A percentile compares a stretch with the other conserved stretches of the same genome.
Evolutionary conservation across 2,113 vertebrate species (phyloP).

Genomic region (Pollimyrus isidori): DNA sequence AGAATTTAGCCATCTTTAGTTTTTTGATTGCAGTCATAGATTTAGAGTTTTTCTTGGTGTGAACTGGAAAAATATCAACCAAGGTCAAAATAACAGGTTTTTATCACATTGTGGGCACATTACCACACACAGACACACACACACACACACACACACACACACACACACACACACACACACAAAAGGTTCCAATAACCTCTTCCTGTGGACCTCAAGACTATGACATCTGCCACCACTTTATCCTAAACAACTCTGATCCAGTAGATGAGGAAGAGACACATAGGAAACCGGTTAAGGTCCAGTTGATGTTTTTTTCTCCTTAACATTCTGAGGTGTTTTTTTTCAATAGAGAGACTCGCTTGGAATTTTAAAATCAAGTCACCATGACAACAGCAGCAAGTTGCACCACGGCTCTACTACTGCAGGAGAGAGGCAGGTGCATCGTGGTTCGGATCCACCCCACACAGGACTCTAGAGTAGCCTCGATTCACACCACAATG

Average conservation of each 20-base stretch:
- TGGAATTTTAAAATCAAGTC: slow-evolving; percentile 21
- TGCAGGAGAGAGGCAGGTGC: slow-evolving; percentile 6
- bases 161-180: background rate
- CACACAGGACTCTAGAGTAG: background rate
- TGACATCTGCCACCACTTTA: background rate
- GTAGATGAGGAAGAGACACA: background rate
- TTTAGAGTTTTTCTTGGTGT: too few relatives aligned
- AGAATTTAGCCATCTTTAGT: too few relatives aligned
- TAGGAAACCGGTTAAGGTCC: background rate
- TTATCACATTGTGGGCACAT: background rate
- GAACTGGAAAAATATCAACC: too few relatives aligned
- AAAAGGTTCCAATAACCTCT: background rate
- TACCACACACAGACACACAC: background rate
- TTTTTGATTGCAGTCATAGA: too few relatives aligned
- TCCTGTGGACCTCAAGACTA: background rate
- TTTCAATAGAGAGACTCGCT: slow-evolving; percentile 5
- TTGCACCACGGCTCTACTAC: background rate
- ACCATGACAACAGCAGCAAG: slow-evolving; percentile 16
- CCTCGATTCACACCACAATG: background rate
- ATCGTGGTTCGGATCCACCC: background rate
- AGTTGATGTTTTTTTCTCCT: background rate
- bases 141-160: background rate
- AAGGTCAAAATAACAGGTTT: too few relatives aligned
- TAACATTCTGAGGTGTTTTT: background rate
- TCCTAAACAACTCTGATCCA: background rate